Evolutionary conservation across 2,888 invertebrate genomes (phyloP).

Genomic region (Smittia sp.): DNA sequence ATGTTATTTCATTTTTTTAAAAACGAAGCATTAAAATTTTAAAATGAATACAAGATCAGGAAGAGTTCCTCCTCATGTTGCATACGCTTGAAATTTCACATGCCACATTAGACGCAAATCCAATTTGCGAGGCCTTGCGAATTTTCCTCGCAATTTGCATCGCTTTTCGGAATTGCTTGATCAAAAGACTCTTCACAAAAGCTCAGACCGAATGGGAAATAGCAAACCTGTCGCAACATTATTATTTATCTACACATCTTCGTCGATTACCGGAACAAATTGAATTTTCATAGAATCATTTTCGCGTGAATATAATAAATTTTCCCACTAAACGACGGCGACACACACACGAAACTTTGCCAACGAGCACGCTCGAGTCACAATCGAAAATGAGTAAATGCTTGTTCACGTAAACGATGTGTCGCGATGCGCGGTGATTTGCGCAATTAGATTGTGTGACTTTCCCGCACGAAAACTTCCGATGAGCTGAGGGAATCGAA

Average conservation of each 20-base stretch:
- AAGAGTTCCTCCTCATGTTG: too few species aligned
- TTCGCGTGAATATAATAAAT: background rate
- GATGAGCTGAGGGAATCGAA: too few species aligned
- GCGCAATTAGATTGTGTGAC: too few species aligned
- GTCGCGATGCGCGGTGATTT: too few species aligned
- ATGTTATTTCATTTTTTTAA: too few species aligned
- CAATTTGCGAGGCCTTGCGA: background rate
- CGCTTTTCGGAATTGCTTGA: background rate
- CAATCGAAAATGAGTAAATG: too few species aligned
- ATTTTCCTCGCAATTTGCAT: background rate
- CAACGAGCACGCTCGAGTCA: background rate
- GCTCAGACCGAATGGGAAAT: background rate
- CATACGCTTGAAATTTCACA: too few species aligned
- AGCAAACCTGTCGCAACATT: background rate
- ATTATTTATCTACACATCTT: background rate
- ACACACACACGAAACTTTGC: background rate
- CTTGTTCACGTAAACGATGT: too few species aligned
- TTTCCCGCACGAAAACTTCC: too few species aligned
- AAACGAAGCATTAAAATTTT: too few species aligned
- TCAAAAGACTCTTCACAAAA: background rate
- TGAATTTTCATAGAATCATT: background rate
- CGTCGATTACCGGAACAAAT: background rate
- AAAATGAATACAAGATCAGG: too few species aligned
- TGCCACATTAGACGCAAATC: background rate
- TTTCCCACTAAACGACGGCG: background rate